Percentiles rank a stretch among this genome's conserved stretches.
Conservation (phyloP, 2,888 invertebrate genomes). For the Eucera pruinosa region DNA sequence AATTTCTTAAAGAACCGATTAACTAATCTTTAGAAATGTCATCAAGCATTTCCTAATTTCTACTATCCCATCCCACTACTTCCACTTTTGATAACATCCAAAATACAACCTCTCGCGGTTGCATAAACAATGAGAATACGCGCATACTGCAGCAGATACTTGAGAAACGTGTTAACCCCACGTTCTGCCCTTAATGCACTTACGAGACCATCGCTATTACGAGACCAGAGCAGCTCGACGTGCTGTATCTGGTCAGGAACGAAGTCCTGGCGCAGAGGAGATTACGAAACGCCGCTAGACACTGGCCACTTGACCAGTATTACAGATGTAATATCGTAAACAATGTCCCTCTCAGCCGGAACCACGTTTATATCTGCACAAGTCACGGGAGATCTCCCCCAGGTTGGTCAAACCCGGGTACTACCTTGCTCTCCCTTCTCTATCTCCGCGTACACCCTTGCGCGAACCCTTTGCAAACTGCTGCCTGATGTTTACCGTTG, state of each 20-base stretch:
- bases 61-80: too few relatives aligned
- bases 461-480: slow-evolving; percentile 71
- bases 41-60: too few relatives aligned
- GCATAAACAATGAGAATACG: slow-evolving; percentile 1
- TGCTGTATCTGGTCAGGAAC: slow-evolving; percentile 81
- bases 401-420: slow-evolving; percentile 24
- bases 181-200: slow-evolving; percentile 24
- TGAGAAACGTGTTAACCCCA: slow-evolving; percentile 56
- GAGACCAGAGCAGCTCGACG: slow-evolving; percentile 71
- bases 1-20: too few relatives aligned
- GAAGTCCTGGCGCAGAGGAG: slow-evolving; percentile 72
- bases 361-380: slow-evolving; percentile 66
- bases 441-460: slow-evolving; percentile 58
- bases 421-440: slow-evolving; percentile 59
- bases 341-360: slow-evolving; percentile 74
- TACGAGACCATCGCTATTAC: slow-evolving; percentile 52
- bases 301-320: slow-evolving; percentile 80
- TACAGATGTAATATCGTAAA: slow-evolving; percentile 82
- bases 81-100: neutral
- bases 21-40: too few relatives aligned
- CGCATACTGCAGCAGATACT: slow-evolving; percentile 34
- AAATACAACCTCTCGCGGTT: neutral
- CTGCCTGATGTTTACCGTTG: slow-evolving; percentile 77
- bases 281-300: slow-evolving; percentile 74
- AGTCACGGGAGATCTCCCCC: slow-evolving; percentile 58